A percentile compares a stretch with the other conserved stretches of the same genome.
These are phyloP conservation scores for Lepidocyrtoides sp. DNA, from an alignment of 2,888 invertebrate species.

Conservation along the genomic window DNA sequence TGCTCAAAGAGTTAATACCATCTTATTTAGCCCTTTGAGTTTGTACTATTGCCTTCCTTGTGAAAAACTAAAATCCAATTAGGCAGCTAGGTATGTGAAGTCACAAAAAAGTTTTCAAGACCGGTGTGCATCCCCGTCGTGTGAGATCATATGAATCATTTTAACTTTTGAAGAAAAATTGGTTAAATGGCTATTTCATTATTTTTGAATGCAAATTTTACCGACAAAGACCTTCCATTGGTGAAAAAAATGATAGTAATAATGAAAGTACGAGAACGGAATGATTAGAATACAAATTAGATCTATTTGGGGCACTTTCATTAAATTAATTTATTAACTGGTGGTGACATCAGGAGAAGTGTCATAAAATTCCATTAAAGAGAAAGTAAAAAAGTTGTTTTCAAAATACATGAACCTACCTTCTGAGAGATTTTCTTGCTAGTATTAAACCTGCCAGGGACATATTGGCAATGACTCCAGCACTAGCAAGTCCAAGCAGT, in stretches of 20 bases:
- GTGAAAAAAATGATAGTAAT: not conserved
- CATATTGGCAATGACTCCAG: conserved; percentile 91
- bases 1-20: not conserved
- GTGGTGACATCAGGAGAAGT: not conserved
- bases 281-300: conserved; percentile 6
- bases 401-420: conserved; percentile 87
- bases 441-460: conserved; percentile 94
- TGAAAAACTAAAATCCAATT: conserved; percentile 60
- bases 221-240: no score
- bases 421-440: conserved; percentile 92
- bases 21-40: conserved; percentile 2
- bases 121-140: no score
- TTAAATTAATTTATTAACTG: conserved; percentile 41
- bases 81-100: no score
- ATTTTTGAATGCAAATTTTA: no score
- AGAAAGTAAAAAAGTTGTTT: not conserved
- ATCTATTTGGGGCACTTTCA: conserved; percentile 14
- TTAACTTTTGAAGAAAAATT: conserved; percentile 28
- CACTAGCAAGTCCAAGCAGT: conserved; percentile 83
- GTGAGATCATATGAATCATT: conserved; percentile 19
- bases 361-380: conserved; percentile 74
- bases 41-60: not conserved
- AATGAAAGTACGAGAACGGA: not conserved
- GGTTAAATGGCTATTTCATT: no score
- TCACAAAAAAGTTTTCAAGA: conserved; percentile 12